Percentiles rank a stretch among this genome's conserved stretches.
Evolutionary conservation across 2,113 vertebrate genomes (phyloP).

Genomic region (Capreolus pygargus): DNA sequence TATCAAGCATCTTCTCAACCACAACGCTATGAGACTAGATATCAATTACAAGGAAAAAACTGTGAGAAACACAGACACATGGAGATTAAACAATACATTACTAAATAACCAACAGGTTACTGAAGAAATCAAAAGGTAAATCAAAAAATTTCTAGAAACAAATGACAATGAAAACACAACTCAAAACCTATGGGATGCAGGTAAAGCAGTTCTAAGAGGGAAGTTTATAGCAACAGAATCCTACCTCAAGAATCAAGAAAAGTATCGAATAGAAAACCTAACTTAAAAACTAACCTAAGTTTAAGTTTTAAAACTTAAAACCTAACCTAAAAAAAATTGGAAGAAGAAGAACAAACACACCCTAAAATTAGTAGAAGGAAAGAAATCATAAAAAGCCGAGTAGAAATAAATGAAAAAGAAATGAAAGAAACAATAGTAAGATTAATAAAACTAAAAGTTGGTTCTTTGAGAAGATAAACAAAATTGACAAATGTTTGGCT

Average conservation of each 20-base stretch:
- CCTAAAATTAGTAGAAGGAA: not conserved
- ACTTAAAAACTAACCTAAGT: not conserved
- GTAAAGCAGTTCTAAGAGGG: not conserved
- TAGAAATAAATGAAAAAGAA: not conserved
- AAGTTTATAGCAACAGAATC: not conserved
- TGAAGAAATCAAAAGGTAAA: not conserved
- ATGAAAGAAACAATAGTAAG: not conserved
- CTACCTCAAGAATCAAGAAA: not conserved
- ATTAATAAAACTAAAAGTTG: not conserved
- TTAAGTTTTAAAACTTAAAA: too few relatives aligned
- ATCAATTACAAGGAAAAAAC: not conserved
- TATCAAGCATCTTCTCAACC: not conserved
- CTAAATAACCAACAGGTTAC: not conserved
- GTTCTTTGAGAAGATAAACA: not conserved
- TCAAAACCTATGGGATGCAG: not conserved
- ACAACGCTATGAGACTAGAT: not conserved
- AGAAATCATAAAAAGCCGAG: not conserved
- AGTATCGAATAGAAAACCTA: not conserved
- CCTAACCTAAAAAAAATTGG: not conserved
- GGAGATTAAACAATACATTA: not conserved
- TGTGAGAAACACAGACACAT: not conserved
- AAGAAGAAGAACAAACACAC: not conserved
- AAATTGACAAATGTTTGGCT: not conserved
- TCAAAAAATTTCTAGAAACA: not conserved
- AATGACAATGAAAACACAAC: not conserved